Evolutionary conservation across 2,113 vertebrate species (phyloP).

Genomic region (Marcusenius ussheri): DNA sequence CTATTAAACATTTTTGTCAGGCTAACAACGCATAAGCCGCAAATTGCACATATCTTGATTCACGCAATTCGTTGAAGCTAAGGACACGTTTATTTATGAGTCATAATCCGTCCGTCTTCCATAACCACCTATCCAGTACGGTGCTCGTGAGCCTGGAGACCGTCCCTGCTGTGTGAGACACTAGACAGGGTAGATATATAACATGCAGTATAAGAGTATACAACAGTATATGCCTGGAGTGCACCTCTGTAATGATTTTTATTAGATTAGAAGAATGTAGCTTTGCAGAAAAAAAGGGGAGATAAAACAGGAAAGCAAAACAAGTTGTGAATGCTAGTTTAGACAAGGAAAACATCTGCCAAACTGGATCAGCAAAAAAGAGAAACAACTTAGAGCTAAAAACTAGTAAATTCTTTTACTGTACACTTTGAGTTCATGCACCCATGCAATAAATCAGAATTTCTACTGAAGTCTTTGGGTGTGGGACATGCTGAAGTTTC

Average conservation of each 20-base stretch:
- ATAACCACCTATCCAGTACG: background rate
- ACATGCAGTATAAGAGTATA: background rate
- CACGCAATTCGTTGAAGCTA: background rate
- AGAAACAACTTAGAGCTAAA: background rate
- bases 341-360: background rate
- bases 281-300: background rate
- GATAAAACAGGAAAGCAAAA: background rate
- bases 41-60: background rate
- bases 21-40: background rate
- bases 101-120: background rate
- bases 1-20: background rate
- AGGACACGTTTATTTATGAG: background rate
- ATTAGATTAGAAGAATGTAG: background rate
- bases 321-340: background rate
- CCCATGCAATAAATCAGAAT: background rate
- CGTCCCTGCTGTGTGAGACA: background rate
- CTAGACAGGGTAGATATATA: background rate
- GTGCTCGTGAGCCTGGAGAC: background rate
- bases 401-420: background rate
- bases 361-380: background rate
- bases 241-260: background rate
- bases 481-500: background rate
- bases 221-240: background rate
- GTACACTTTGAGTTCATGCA: background rate
- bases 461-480: background rate